Evolutionary conservation across 2,888 invertebrate genomes (phyloP), one percentile per base, ranked within the genome.

Genomic region (Magallana nippona): DNA sequence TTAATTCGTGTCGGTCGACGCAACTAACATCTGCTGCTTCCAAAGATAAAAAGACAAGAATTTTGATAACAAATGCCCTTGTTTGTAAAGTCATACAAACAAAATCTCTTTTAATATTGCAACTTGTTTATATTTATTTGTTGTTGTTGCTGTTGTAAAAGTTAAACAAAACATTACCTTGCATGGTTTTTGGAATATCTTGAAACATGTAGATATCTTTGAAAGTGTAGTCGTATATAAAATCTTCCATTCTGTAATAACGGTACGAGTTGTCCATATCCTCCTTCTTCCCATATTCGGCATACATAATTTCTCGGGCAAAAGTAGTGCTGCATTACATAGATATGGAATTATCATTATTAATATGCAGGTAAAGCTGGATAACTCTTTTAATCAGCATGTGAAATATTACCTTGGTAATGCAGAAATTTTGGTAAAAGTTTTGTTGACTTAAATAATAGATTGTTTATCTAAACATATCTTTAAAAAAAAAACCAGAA

Each of bases 141-240:
- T 8, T 8, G 5, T 44, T 44, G 5, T 44, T 44, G 8, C 8
- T 44, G 44, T 44, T 44, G 44, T 44, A 44, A 44, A 44, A 8
- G 44, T 44, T 44, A 44, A 44, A 44, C 44, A 44, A 8, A 60
- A n/a, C 1, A 32, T 15, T 71, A 71, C 71, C 32, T 32, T 71
- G 71, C 71, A 71, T 71, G 27, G 19, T 71, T 15, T 71, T 71
- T 71, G 71, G 71, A 32, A 71, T 15, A 13, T 71, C 71, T 15
- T 71, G 71, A 27, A 27, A 71, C 71, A 71, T 71, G 71, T 71
- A 71, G 71, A 71, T 71, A 15, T 71, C 71, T 22, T 27, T 71
- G 27, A 32, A 71, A 3, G 27, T 71, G 32, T 71, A 71, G 22
- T 71, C 71, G 32, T 71, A 2, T 13, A 71, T 71, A 32, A 71